These are phyloP conservation scores for Myripristis jacobus DNA, from an alignment of 2,797 vertebrate genomes.

Conservation along the genomic window DNA sequence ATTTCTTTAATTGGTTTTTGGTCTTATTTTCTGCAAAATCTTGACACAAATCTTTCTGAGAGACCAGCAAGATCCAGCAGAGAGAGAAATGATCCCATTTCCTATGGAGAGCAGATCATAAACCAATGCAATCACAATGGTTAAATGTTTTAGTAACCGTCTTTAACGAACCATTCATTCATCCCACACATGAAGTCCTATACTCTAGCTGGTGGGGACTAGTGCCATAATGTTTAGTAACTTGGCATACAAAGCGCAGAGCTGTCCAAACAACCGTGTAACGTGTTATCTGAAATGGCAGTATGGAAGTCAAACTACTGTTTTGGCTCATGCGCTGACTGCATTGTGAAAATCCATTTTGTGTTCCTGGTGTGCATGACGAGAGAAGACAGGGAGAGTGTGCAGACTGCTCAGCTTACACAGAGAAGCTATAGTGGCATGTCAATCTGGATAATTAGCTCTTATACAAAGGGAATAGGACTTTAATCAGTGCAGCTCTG, in stretches of 20 bases:
- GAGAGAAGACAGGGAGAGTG: constrained; percentile 32
- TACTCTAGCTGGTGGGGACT: background rate
- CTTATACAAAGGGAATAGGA: constrained; percentile 62
- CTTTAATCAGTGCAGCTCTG: constrained; percentile 71
- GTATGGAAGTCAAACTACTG: constrained; percentile 28
- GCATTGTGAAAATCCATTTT: constrained; percentile 42
- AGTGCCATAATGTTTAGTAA: constrained; percentile 11
- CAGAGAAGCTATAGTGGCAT: constrained; percentile 41
- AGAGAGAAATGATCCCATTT: background rate
- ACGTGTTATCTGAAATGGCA: constrained; percentile 14
- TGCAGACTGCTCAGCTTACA: constrained; percentile 21
- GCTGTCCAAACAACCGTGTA: background rate
- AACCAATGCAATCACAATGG: background rate
- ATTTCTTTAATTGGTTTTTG: background rate
- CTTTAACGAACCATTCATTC: background rate
- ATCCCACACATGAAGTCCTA: constrained; percentile 13
- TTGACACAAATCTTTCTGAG: background rate
- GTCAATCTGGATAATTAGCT: constrained; percentile 72
- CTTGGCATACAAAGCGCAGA: constrained; percentile 4
- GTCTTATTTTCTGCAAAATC: background rate
- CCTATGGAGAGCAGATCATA: background rate
- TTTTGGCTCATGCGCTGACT: constrained; percentile 20
- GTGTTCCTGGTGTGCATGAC: constrained; percentile 16
- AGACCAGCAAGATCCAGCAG: background rate
- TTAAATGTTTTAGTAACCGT: background rate